Conservation (phyloP, 2,113 vertebrate species). For the human (Homo sapiens) region DNA sequence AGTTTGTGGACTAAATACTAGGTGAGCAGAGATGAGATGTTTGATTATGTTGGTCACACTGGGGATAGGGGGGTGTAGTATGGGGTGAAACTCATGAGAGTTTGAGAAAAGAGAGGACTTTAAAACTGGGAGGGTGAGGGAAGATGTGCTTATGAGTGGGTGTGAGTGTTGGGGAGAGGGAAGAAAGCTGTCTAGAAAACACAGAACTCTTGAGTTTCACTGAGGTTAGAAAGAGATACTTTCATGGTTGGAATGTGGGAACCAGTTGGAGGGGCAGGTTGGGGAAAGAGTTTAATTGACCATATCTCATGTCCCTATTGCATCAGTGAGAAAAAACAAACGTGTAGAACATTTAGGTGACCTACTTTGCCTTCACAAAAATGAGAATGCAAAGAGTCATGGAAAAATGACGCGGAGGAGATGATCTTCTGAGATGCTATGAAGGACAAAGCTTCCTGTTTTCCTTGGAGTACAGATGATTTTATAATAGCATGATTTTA, state of each 20-base stretch:
- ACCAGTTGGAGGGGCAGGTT: background rate
- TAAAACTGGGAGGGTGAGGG: background rate
- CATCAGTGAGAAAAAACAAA: background rate
- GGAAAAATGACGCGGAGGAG: background rate
- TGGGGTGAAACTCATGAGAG: background rate
- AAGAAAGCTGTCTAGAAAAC: constrained; percentile 14
- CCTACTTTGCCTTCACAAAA: background rate
- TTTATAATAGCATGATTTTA: background rate
- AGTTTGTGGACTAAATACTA: background rate
- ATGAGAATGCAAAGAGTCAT: background rate
- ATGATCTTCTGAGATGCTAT: background rate
- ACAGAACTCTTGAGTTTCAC: background rate
- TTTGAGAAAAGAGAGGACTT: background rate
- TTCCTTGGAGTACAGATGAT: background rate
- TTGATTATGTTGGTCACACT: background rate
- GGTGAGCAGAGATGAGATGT: background rate
- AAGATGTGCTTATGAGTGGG: background rate
- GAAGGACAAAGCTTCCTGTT: background rate
- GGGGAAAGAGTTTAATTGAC: background rate
- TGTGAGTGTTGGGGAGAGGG: background rate
- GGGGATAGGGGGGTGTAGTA: rapidly evolving
- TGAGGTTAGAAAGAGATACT: background rate
- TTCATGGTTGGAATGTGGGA: background rate
- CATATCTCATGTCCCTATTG: background rate
- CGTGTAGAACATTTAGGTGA: background rate